Conservation (phyloP, 2,113 vertebrate genomes). For the Colinus virginianus region DNA sequence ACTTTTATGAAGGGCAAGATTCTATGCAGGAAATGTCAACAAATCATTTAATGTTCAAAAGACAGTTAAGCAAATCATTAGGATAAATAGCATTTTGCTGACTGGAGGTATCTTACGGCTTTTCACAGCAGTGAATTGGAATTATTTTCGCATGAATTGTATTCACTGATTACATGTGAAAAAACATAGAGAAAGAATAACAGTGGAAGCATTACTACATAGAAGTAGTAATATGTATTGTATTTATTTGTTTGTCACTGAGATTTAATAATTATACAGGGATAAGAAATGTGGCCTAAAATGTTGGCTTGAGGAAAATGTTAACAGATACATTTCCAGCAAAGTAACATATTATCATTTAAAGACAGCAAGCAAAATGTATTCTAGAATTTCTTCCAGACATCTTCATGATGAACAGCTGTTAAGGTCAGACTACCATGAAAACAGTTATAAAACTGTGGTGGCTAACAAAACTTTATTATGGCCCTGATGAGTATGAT, state of each 20-base stretch:
- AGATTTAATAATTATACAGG: not conserved
- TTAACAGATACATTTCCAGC: not conserved
- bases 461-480: not conserved
- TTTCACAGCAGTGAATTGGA: not conserved
- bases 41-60: not conserved
- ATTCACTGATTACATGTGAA: not conserved
- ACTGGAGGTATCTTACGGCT: not conserved
- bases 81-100: conserved; percentile 8
- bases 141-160: not conserved
- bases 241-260: not conserved
- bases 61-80: not conserved
- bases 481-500: not conserved
- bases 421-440: not conserved
- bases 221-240: not conserved
- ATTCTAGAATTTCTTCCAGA: not conserved
- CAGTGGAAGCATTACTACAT: not conserved
- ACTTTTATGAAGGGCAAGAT: conserved; percentile 42
- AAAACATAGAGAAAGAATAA: not conserved
- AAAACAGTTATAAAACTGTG: not conserved
- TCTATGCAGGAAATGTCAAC: not conserved
- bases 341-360: not conserved
- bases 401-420: not conserved
- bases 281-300: not conserved
- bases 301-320: not conserved
- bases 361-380: not conserved